Conservation (phyloP, 2,888 invertebrate genomes). For the Parnassius smintheus region DNA sequence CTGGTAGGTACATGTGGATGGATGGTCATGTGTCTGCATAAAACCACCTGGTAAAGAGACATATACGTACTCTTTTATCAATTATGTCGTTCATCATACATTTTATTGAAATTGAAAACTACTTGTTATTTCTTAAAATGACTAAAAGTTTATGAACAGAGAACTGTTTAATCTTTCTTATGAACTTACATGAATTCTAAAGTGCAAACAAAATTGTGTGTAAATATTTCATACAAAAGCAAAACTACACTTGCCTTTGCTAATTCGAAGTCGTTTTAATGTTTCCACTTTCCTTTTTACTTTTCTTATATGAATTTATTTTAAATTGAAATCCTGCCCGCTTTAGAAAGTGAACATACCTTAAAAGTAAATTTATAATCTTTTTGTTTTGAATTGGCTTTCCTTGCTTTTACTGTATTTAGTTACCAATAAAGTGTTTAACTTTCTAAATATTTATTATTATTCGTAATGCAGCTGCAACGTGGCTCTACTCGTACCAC, state of each 20-base stretch:
- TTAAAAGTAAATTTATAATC: not conserved
- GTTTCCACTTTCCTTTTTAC: constrained; percentile 26
- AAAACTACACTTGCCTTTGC: too few species aligned
- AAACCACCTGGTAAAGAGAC: constrained; percentile 40
- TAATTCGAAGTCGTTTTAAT: too few species aligned
- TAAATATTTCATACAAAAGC: too few species aligned
- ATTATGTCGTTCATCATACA: not conserved
- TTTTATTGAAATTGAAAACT: too few species aligned
- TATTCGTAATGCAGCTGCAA: too few species aligned
- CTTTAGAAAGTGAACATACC: not conserved
- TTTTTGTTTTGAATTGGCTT: too few species aligned
- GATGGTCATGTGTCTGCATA: constrained; percentile 35
- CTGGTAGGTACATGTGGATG: constrained; percentile 34
- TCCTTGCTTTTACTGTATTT: too few species aligned
- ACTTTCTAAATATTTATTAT: too few species aligned
- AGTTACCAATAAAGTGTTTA: too few species aligned
- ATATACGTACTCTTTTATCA: constrained; percentile 33
- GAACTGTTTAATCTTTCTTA: not conserved
- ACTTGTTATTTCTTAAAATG: not conserved
- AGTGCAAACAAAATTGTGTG: too few species aligned
- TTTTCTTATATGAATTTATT: constrained; percentile 41
- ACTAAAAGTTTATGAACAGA: not conserved
- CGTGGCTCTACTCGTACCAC: too few species aligned
- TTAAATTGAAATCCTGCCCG: not conserved
- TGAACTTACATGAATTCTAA: too few species aligned